phyloP scores from a whole-genome alignment of 2,113 vertebrate species.

The Guaruba guarouba region DNA sequence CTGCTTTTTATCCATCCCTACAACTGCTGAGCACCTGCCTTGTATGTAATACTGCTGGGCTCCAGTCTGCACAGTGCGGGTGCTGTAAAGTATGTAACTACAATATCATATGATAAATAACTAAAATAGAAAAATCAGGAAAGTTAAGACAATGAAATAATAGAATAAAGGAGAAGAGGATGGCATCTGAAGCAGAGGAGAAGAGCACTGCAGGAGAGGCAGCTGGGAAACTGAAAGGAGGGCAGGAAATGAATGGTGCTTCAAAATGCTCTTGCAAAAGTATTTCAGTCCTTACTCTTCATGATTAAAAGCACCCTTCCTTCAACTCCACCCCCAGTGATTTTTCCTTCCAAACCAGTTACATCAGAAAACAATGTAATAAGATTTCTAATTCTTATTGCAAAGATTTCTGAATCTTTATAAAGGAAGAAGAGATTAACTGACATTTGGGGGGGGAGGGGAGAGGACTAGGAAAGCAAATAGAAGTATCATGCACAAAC shows the following conservation, averaged over 20 bases:
- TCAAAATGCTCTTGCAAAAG: neutral
- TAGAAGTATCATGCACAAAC: neutral
- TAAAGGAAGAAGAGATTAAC: neutral
- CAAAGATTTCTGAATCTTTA: neutral
- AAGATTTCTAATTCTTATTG: neutral
- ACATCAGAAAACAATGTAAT: neutral
- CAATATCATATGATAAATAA: neutral
- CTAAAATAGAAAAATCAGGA: neutral
- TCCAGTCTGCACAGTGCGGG: neutral
- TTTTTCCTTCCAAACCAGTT: neutral
- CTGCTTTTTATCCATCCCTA: neutral
- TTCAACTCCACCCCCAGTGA: neutral
- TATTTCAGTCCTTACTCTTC: neutral
- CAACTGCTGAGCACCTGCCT: neutral
- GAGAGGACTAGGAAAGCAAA: neutral
- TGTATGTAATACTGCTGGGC: neutral
- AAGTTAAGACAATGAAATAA: neutral
- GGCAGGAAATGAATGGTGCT: neutral
- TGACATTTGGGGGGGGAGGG: fast-evolving
- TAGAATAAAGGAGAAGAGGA: neutral
- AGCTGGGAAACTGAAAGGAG: neutral
- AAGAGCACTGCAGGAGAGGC: neutral
- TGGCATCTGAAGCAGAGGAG: neutral
- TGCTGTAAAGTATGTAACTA: neutral
- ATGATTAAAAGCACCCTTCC: neutral